A percentile compares a stretch with the other conserved stretches of the same genome.
Evolutionary conservation across 2,888 invertebrate genomes (phyloP).

Genomic region (Apodemia zela): DNA sequence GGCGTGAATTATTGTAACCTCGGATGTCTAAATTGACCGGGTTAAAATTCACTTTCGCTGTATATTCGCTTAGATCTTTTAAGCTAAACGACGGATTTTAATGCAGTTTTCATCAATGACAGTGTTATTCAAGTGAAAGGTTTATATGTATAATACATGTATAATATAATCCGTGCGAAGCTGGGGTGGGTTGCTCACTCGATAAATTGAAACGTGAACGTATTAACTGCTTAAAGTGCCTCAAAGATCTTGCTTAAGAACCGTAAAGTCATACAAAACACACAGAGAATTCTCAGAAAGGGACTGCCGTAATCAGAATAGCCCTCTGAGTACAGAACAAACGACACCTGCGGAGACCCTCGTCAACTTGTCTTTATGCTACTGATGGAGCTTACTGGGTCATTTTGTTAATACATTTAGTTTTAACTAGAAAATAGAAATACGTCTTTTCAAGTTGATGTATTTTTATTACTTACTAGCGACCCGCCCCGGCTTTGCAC

Average conservation of each 20-base stretch:
- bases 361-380: slow-evolving; percentile 15
- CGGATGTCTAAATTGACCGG: too few relatives aligned
- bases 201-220: neutral
- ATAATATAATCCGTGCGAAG: too few relatives aligned
- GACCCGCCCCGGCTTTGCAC: too few relatives aligned
- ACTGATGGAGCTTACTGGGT: slow-evolving; percentile 6
- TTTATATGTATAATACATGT: too few relatives aligned
- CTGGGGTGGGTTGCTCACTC: too few relatives aligned
- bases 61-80: too few relatives aligned
- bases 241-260: slow-evolving; percentile 10
- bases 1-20: too few relatives aligned
- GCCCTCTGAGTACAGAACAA: neutral
- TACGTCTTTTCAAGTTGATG: neutral
- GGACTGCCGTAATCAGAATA: slow-evolving; percentile 6
- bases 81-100: too few relatives aligned
- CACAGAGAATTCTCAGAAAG: neutral
- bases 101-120: too few relatives aligned
- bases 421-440: neutral
- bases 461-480: neutral
- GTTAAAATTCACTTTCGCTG: too few relatives aligned
- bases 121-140: too few relatives aligned
- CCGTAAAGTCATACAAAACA: slow-evolving; percentile 7
- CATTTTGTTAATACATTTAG: slow-evolving; percentile 4
- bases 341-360: slow-evolving; percentile 4
- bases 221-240: slow-evolving; percentile 6